Conservation (phyloP, 2,888 invertebrate genomes). For the Spodoptera exigua region DNA sequence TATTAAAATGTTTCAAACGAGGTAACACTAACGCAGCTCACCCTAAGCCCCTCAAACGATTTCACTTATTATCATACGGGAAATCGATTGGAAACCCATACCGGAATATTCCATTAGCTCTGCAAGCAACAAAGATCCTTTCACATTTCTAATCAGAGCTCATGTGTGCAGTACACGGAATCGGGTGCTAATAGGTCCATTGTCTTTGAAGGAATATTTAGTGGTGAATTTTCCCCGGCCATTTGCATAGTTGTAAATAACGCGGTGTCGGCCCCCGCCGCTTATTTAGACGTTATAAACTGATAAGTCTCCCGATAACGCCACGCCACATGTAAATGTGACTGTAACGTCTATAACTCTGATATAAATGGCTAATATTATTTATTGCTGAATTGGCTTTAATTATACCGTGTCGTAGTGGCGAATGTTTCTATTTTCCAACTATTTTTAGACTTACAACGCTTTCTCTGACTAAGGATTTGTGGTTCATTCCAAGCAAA, state of each 20-base stretch:
- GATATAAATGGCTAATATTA: slow-evolving; percentile 53
- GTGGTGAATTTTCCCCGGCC: slow-evolving; percentile 71
- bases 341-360: slow-evolving; percentile 66
- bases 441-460: background rate
- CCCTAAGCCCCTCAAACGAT: no score
- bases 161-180: slow-evolving; percentile 45
- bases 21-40: slow-evolving; percentile 8
- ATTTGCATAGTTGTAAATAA: slow-evolving; percentile 82
- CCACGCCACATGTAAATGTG: slow-evolving; percentile 75
- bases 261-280: slow-evolving; percentile 74
- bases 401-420: slow-evolving; percentile 29
- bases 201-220: slow-evolving; percentile 76
- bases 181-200: slow-evolving; percentile 68
- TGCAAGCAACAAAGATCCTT: slow-evolving; percentile 42
- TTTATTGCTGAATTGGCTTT: slow-evolving; percentile 46
- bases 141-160: slow-evolving; percentile 57
- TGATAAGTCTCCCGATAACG: slow-evolving; percentile 81
- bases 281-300: slow-evolving; percentile 83
- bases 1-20: background rate
- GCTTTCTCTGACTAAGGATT: no score
- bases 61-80: slow-evolving; percentile 27
- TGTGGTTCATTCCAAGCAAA: no score
- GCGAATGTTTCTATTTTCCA: slow-evolving; percentile 2
- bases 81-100: slow-evolving; percentile 46
- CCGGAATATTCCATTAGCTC: slow-evolving; percentile 43